A percentile compares a stretch with the other conserved stretches of the same genome.
Conservation (phyloP, 2,888 invertebrate genomes). For the Monochamus alternatus region DNA sequence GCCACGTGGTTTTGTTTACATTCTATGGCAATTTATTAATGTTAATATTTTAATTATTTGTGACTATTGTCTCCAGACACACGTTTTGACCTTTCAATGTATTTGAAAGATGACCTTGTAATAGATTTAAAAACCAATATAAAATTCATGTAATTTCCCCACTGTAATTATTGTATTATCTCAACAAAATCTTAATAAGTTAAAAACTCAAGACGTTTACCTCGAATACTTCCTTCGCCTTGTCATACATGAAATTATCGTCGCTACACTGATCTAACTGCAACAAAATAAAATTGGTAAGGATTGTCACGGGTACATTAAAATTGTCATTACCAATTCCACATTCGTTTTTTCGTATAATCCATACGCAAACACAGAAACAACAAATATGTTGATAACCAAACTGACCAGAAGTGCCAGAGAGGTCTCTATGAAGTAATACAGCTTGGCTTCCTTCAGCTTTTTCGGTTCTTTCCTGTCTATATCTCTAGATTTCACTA, state of each 20-base stretch:
- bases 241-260: slow-evolving; percentile 38
- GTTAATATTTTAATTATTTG: too few species aligned
- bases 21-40: too few species aligned
- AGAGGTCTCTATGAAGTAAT: slow-evolving; percentile 84
- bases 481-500: slow-evolving; percentile 89
- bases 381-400: slow-evolving; percentile 90
- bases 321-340: slow-evolving; percentile 74
- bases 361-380: slow-evolving; percentile 88
- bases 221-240: slow-evolving; percentile 48
- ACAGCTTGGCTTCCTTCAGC: slow-evolving; percentile 87
- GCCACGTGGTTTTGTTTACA: too few species aligned
- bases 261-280: slow-evolving; percentile 28
- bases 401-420: slow-evolving; percentile 87
- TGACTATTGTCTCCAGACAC: too few species aligned
- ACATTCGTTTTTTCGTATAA: slow-evolving; percentile 81
- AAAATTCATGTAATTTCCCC: too few species aligned
- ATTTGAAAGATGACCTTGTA: too few species aligned
- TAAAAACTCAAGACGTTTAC: slow-evolving; percentile 37
- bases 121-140: too few species aligned
- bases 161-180: too few species aligned
- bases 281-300: slow-evolving; percentile 33
- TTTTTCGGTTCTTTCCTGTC: slow-evolving; percentile 81
- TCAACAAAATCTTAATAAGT: too few species aligned
- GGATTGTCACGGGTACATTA: slow-evolving; percentile 58
- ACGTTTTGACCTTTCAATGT: too few species aligned